Evolutionary conservation across 2,113 vertebrate species (phyloP), one percentile per base, ranked within the genome.

Genomic region (Serinus canaria): DNA sequence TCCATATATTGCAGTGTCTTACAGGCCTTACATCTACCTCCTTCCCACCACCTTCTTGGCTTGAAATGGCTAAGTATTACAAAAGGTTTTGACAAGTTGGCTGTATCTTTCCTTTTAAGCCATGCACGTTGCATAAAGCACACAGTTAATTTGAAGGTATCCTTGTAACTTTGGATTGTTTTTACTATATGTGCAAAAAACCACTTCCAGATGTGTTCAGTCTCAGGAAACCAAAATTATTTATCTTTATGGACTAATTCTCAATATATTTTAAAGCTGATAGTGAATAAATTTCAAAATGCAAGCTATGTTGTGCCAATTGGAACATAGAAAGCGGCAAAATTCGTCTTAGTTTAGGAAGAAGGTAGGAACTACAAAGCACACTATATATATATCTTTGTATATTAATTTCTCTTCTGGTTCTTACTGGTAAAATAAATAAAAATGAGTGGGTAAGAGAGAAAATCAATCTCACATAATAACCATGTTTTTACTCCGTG

Each of bases 201-300:
- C 68, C 72, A 69, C 77, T 94, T 95, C 76, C 84, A 96, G 78
- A 92, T 90, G 72, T 83, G 41, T 84, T 96, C 86, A 84, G 63
- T 94, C 70, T 47, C 68, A 53, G 60, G 28, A 20, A 89, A 81
- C 33, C 41, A 86, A 89, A 96, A 92, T 53, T 83, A 85, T 77
- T 90, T 85, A 31, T 76, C 43, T 93, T 91, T 70, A 46, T 77
- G n/a, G 30, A 70, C 59, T 83, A 82, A 84, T 89, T 89, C n/a
- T 31, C 83, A 74, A 59, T 69, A 33, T 56, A 47, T 83, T 95
- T 95, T 90, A 82, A 90, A 92, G 52, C 55, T 91, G 81, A 60
- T 94, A 93, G 91, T 77, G 78, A 80, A 82, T 24, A 85, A 91
- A 73, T 85, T 33, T 76, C 78, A 91, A 93, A 93, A 85, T 31